Base-by-base conservation (phyloP, 2,797 vertebrate genomes). In the Cossypha caffra region DNA sequence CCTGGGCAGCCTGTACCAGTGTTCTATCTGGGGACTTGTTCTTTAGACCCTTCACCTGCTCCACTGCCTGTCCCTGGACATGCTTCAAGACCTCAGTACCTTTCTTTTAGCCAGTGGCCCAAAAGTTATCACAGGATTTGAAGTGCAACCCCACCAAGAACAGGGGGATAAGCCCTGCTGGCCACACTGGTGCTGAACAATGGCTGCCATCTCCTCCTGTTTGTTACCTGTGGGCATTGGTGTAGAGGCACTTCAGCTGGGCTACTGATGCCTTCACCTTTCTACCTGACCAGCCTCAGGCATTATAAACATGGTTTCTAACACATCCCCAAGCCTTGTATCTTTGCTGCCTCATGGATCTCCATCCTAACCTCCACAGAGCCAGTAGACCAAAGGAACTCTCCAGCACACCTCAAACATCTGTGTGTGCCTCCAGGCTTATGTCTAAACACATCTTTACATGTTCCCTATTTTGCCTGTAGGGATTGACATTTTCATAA, bases 21-120 rank as follows among this genome's bases (percentile, higher is more conserved):
- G 18, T 14, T 26, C 1, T 1, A 0, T 40, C 0, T 29, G 31
- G 14, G 14, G 8, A 45, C 20, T 21, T 33, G 7, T 31, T 29
- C 14, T 71, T 29, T 13, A 69, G 43, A 38, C 9, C 10, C 50
- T 28, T 5, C 57, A 23, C 25, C 25, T 11, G 24, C 8, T 71
- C 43, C n/a, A 12, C 0, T 33, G 37, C 15, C 29, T 20, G 45
- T 28, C 19, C 5, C 25, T 7, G 5, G 51, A 23, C 45, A 40
- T 14, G 28, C 12, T 11, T 13, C 45, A 77, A 47, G 21, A 16
- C 17, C 10, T 55, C 25, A 42, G 15, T 11, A 13, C 31, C 11
- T 38, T 51, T 51, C 17, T 51, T 45, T 24, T 6, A 45, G 29
- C 26, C 10, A 29, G 8, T 4, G 5, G 17, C 15, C 29, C 51